Evolutionary conservation across 2,888 invertebrate genomes (phyloP).

Genomic region (Hypselothyrea guttata): DNA sequence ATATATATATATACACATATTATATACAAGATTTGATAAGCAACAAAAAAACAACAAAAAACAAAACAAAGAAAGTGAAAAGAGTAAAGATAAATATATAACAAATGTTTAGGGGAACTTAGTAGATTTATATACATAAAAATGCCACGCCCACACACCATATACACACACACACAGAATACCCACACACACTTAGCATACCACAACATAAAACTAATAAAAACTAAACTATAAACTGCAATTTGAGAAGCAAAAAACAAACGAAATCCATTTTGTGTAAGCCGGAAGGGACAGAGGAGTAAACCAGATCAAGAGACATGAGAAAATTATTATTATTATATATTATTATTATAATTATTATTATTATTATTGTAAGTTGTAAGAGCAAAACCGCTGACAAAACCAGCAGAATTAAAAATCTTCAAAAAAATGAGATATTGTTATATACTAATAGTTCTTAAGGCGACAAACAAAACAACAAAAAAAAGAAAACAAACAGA

Average conservation of each 20-base stretch:
- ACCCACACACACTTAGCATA: conserved; percentile 29
- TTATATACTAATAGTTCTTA: conserved; percentile 81
- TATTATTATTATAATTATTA: conserved; percentile 62
- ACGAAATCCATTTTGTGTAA: conserved; percentile 46
- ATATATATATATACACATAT: conserved; percentile 52
- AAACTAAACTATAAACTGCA: no score
- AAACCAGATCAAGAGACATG: conserved; percentile 73
- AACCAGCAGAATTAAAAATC: conserved; percentile 79
- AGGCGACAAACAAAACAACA: conserved; percentile 74
- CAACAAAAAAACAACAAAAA: no score
- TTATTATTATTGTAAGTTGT: conserved; percentile 70
- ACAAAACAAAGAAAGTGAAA: no score
- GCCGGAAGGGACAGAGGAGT: conserved; percentile 57
- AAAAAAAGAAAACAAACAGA: conserved; percentile 52
- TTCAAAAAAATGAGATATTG: conserved; percentile 79
- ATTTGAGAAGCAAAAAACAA: conserved; percentile 44
- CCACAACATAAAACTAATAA: no score
- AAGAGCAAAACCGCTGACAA: conserved; percentile 80
- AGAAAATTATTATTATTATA: conserved; percentile 72
- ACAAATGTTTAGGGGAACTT: conserved; percentile 43
- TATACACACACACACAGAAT: conserved; percentile 24
- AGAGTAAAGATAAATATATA: background rate
- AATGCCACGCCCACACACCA: conserved; percentile 67
- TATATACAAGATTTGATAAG: conserved; percentile 70
- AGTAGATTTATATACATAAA: conserved; percentile 71